Conservation (phyloP, 2,113 vertebrate genomes). For the Platichthys flesus region DNA sequence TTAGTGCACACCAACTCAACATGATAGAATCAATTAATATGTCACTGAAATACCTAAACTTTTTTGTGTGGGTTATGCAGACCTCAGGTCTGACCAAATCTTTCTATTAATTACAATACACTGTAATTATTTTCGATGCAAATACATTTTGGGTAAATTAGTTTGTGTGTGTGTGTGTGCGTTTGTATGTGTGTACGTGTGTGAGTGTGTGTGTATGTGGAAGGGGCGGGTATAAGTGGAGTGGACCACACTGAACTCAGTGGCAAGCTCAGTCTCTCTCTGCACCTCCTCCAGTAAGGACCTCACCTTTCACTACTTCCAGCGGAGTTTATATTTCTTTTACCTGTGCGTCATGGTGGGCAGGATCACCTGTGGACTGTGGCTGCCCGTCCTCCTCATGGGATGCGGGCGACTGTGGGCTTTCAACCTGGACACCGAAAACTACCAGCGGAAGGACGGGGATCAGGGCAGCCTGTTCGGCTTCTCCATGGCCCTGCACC, state of each 20-base stretch:
- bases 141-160: too few species aligned
- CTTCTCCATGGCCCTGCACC: slow-evolving; percentile 94
- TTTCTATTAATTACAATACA: too few species aligned
- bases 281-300: slow-evolving; percentile 26
- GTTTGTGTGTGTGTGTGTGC: slow-evolving; percentile 8
- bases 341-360: slow-evolving; percentile 37
- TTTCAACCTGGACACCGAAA: slow-evolving; percentile 90
- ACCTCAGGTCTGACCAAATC: too few species aligned
- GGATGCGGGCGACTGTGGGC: slow-evolving; percentile 78
- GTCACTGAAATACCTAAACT: too few species aligned
- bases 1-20: too few species aligned
- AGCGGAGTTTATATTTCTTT: background rate
- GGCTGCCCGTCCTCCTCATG: slow-evolving; percentile 68
- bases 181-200: background rate
- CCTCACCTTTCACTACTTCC: slow-evolving; percentile 5
- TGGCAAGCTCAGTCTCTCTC: slow-evolving; percentile 3
- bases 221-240: slow-evolving; percentile 58
- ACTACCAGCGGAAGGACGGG: slow-evolving; percentile 84
- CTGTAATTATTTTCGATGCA: too few species aligned
- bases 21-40: too few species aligned
- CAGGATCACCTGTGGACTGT: slow-evolving; percentile 56
- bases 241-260: slow-evolving; percentile 18
- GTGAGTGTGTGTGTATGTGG: slow-evolving; percentile 2
- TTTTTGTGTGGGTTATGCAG: too few species aligned
- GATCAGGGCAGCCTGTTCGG: slow-evolving; percentile 89